Evolutionary conservation across 1,140 invertebrate species (phyloP), one percentile per base, ranked within the genome.

Genomic region (Hyphantria cunea): DNA sequence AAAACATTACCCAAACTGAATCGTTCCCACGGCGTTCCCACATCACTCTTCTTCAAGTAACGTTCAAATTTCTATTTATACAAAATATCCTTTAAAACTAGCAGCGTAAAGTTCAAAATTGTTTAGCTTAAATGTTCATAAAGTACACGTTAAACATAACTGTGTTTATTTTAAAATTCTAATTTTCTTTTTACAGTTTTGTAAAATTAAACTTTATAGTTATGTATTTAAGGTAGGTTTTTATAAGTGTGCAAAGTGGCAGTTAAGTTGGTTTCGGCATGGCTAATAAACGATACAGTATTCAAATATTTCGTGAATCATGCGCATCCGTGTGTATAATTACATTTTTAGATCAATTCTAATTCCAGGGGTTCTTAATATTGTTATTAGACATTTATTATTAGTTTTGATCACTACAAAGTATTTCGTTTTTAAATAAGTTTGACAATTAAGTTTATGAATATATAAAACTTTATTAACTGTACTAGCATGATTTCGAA

Each of bases 231-330:
- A 41, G 60, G 76, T 73, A 51, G 14, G 63, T 51, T 79, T 78
- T 82, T 17, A 34, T 6, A 45, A 71, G 50, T 44, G 13, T 37
- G 7, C 3, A 25, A 17, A 13, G 10, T 66, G 42, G 48, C 49
- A 44, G 14, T 53, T 80, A 52, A 62, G 74, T 62, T 55, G 54
- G 54, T 82, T 80, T 80, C 69, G 65, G 71, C 70, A 66, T 76
- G 53, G 58, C 72, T 51, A 79, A 80, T 83, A 74, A 76, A 75
- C 75, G 74, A 78, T 76, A 82, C 70, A 74, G 70, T 80, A 80
- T 82, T 82, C 72, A 84, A 86, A 84, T 84, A 84, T 84, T 85
- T 83, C 82, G 80, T 84, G 82, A 78, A 84, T 83, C 78, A 85
- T 84, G 76, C 76, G 74, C 77, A 80, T 82, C 82, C 77, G 77